Evolutionary conservation across 2,797 vertebrate genomes (phyloP).

Genomic region (Garrulus glandarius): DNA sequence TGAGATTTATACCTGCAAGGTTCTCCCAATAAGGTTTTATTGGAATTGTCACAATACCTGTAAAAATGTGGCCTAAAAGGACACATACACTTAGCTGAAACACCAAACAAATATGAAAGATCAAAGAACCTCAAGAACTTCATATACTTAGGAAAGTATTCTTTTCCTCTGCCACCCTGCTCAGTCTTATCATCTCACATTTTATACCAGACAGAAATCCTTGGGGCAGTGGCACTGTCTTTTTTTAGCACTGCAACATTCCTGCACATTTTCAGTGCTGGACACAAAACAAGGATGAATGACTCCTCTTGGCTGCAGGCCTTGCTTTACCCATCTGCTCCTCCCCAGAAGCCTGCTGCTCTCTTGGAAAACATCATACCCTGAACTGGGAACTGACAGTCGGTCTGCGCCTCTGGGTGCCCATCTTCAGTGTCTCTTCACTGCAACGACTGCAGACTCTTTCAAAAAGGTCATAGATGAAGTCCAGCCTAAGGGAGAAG

Average conservation of each 20-base stretch:
- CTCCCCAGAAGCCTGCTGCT: constrained; percentile 37
- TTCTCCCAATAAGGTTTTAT: not conserved
- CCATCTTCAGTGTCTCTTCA: constrained; percentile 90
- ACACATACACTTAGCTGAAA: not conserved
- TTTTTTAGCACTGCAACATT: constrained; percentile 36
- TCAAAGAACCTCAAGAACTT: not conserved
- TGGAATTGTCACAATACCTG: not conserved
- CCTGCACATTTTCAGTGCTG: constrained; percentile 48
- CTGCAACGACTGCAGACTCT: constrained; percentile 85
- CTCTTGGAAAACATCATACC: constrained; percentile 76
- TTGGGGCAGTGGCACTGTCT: not conserved
- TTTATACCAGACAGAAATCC: constrained; percentile 24
- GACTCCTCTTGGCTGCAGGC: constrained; percentile 53
- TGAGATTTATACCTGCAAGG: not conserved
- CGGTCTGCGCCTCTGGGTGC: constrained; percentile 88
- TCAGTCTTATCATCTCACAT: not conserved
- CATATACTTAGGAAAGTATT: not conserved
- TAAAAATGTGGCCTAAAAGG: not conserved
- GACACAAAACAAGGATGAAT: constrained; percentile 47
- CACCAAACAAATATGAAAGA: not conserved
- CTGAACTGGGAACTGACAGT: constrained; percentile 95
- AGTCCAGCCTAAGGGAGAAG: constrained; percentile 82
- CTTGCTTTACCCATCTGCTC: constrained; percentile 52
- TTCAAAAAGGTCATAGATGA: constrained; percentile 94
- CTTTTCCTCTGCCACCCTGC: not conserved